Base-by-base conservation (phyloP, 1,140 invertebrate genomes). In the Drosophila asahinai region DNA sequence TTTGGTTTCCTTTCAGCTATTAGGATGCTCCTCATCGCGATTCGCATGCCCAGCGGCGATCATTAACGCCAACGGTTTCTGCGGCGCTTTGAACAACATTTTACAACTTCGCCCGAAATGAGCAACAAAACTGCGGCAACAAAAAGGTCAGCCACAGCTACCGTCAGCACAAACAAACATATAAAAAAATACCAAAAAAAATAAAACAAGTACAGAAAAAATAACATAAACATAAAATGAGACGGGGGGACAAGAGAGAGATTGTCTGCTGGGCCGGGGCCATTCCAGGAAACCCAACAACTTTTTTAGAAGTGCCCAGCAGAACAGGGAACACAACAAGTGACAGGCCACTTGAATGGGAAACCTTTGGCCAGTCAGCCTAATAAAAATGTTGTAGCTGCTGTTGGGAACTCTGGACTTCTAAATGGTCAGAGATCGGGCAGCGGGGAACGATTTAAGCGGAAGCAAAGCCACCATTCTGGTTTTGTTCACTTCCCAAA, bases 221-320 rank as follows among this genome's bases (percentile, higher is more conserved):
- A 68, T 79, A 79, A 83, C 68, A 65, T 74, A 67, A 55, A 77
- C 60, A 86, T 77, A 86, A 81, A 86, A 79, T 64, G 64, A 66
- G 52, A 64, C 40, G 27, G 27, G 27, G 60, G 59, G 47, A 60
- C 36, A 40, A 67, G 43, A 48, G 49, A 59, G 59, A 62, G 47
- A 52, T 64, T 72, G 59, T 77, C 63, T 77, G 38, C 54, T 63
- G n/a, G 8, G 30, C 40, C 62, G 74, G 49, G 52, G 62, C 66
- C 67, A 70, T 87, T 89, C 84, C 77, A 81, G 86, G 84, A 89
- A 89, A 76, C 81, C 70, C 63, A 80, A 62, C 83, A 55, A 79
- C 81, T 81, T 89, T 90, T 86, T 80, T 87, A 89, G 65, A 89
- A 87, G 66, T 81, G 81, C 84, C 81, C 86, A 80, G 59, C 61